phyloP scores from a whole-genome alignment of 2,797 vertebrate genomes.

The Chaunax sp. region DNA sequence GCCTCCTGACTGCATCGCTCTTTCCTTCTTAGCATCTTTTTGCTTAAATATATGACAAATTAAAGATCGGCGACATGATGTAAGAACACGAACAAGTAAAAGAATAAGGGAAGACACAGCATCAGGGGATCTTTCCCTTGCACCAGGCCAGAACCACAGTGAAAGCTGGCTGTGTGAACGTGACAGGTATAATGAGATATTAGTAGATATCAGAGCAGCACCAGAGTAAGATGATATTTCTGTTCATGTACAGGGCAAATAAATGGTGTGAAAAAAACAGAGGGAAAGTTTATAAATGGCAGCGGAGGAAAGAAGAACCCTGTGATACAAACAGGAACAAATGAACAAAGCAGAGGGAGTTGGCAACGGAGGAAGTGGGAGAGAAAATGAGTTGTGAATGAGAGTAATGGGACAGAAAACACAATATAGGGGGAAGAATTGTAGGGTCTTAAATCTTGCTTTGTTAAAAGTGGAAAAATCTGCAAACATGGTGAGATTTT shows the following conservation, averaged over 20 bases:
- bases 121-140: slow-evolving; percentile 11
- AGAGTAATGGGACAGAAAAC: slow-evolving; percentile 3
- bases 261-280: slow-evolving; percentile 15
- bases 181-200: slow-evolving; percentile 20
- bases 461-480: background rate
- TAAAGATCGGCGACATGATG: background rate
- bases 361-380: background rate
- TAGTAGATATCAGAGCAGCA: slow-evolving; percentile 22
- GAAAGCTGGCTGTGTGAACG: slow-evolving; percentile 6
- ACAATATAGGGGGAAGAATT: background rate
- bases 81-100: background rate
- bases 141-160: slow-evolving; percentile 8
- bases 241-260: slow-evolving; percentile 8
- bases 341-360: slow-evolving; percentile 4
- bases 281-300: slow-evolving; percentile 13
- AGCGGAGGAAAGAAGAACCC: background rate
- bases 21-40: background rate
- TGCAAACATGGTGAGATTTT: slow-evolving; percentile 19
- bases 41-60: background rate
- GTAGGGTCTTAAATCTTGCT: background rate
- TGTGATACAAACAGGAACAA: background rate
- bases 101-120: background rate
- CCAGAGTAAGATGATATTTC: slow-evolving; percentile 26
- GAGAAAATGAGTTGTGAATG: background rate
- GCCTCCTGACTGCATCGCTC: background rate